A percentile compares a stretch with the other conserved stretches of the same genome.
Conservation (phyloP, 2,113 vertebrate species). For the Neolamprologus tretocephalus region DNA sequence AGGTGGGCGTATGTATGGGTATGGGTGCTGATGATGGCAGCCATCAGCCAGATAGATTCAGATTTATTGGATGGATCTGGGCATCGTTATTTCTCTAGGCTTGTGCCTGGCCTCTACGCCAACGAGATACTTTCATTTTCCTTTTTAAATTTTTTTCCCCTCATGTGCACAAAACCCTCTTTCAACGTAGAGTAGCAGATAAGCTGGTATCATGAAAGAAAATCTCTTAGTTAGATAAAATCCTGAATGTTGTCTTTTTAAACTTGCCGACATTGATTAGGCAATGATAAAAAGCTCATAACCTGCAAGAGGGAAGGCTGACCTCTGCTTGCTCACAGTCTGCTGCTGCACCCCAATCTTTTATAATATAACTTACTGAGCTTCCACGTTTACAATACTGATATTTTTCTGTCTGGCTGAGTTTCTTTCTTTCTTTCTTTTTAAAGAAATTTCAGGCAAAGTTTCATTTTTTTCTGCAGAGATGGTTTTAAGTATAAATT, state of each 20-base stretch:
- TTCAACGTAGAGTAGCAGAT: neutral
- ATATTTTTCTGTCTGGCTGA: neutral
- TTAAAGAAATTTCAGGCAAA: neutral
- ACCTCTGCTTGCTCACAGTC: neutral
- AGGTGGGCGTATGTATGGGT: neutral
- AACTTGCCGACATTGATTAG: neutral
- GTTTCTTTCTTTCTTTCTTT: neutral
- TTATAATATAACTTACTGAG: neutral
- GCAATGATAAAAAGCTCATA: neutral
- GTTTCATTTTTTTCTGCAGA: neutral
- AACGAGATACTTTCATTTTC: neutral
- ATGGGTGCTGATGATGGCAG: neutral
- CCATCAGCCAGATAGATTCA: neutral
- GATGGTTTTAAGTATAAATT: neutral
- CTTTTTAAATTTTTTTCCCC: rapidly evolving
- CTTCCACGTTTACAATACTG: neutral
- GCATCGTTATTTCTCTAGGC: neutral
- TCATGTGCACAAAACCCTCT: neutral
- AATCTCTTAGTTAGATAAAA: neutral
- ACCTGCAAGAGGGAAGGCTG: neutral
- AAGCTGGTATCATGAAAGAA: neutral
- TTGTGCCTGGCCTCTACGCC: rapidly evolving
- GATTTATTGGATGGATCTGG: neutral
- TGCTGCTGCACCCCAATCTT: neutral
- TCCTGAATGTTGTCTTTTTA: neutral